These are phyloP conservation scores for Pyralis farinalis DNA, from an alignment of 2,888 invertebrate genomes.

Conservation along the genomic window DNA sequence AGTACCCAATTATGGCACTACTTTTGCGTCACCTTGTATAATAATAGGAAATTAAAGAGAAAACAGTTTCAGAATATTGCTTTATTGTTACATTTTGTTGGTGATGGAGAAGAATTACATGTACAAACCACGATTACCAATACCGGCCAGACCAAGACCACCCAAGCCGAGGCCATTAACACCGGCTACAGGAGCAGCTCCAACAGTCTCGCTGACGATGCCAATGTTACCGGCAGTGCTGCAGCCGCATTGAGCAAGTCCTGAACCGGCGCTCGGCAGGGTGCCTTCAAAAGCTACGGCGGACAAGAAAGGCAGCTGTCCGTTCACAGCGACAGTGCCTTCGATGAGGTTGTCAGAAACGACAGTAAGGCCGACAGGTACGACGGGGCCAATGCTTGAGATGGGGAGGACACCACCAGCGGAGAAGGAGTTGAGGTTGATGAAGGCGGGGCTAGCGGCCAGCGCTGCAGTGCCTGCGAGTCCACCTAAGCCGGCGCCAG, in stretches of 20 bases:
- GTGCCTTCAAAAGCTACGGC: constrained; percentile 40
- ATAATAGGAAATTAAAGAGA: too few relatives aligned
- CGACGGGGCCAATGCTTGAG: constrained; percentile 35
- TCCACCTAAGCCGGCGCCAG: background rate
- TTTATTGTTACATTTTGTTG: too few relatives aligned
- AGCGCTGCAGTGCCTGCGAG: constrained; percentile 3
- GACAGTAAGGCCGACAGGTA: constrained; percentile 40
- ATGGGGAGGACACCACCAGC: constrained; percentile 41
- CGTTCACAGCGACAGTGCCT: constrained; percentile 36
- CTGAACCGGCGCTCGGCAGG: constrained; percentile 37
- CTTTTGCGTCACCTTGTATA: too few relatives aligned
- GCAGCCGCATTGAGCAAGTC: constrained; percentile 38
- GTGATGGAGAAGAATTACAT: too few relatives aligned
- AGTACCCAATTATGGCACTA: too few relatives aligned
- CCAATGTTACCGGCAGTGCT: constrained; percentile 35
- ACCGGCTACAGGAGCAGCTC: background rate
- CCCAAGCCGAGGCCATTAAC: background rate
- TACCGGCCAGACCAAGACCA: background rate
- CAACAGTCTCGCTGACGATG: constrained; percentile 10
- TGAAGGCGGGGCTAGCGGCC: constrained; percentile 12
- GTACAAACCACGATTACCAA: background rate
- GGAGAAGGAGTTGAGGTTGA: constrained; percentile 30
- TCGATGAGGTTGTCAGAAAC: constrained; percentile 44
- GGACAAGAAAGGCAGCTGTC: constrained; percentile 46
- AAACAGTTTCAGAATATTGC: too few relatives aligned